phyloP scores from a whole-genome alignment of 2,888 invertebrate species.

The Amiota mariae region DNA sequence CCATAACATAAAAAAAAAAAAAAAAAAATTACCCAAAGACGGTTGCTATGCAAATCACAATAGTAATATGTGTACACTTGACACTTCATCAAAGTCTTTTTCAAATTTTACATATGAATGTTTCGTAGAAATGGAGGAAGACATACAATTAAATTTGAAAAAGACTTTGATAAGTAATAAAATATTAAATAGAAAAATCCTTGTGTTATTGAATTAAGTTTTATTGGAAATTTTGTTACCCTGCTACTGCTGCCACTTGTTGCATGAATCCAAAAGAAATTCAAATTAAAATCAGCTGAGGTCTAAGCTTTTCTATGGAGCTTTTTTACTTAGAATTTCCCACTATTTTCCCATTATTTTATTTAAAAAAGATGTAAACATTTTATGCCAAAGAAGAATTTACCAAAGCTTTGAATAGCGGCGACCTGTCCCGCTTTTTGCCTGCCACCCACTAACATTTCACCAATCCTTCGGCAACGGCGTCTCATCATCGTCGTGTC shows the following conservation, averaged over 20 bases:
- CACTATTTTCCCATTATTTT: slow-evolving; percentile 25
- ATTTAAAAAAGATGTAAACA: background rate
- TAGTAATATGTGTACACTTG: too few relatives aligned
- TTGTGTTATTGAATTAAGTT: background rate
- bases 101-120: too few relatives aligned
- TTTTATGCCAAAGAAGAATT: too few relatives aligned
- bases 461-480: background rate
- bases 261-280: too few relatives aligned
- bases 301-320: background rate
- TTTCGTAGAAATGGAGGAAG: too few relatives aligned
- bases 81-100: too few relatives aligned
- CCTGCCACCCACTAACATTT: background rate
- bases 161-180: too few relatives aligned
- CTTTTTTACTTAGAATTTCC: slow-evolving; percentile 13
- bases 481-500: background rate
- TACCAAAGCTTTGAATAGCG: too few relatives aligned
- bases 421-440: background rate
- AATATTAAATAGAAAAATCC: background rate
- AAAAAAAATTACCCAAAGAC: too few relatives aligned
- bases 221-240: background rate
- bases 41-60: too few relatives aligned
- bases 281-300: background rate
- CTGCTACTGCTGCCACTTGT: slow-evolving; percentile 3
- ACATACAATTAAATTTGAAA: too few relatives aligned
- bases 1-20: too few relatives aligned